A percentile compares a stretch with the other conserved stretches of the same genome.
Evolutionary conservation across 2,888 invertebrate species (phyloP).

Genomic region (Thumatha senex): DNA sequence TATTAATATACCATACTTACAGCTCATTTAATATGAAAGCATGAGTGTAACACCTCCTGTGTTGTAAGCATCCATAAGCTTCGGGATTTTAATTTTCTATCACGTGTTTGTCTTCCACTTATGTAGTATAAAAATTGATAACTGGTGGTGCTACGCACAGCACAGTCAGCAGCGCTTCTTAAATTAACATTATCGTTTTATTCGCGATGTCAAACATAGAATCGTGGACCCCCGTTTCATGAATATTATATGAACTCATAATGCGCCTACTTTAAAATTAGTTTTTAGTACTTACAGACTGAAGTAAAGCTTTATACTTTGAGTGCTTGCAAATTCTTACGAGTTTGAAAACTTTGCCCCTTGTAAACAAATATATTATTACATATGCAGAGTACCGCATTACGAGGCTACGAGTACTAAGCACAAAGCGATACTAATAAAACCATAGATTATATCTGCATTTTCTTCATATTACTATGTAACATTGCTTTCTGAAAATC

Average conservation of each 20-base stretch:
- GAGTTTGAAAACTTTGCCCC: slow-evolving; percentile 19
- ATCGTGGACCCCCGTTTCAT: slow-evolving; percentile 16
- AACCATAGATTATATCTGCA: too few relatives aligned
- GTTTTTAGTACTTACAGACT: slow-evolving; percentile 18
- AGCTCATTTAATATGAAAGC: too few relatives aligned
- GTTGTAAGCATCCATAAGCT: too few relatives aligned
- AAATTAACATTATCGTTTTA: slow-evolving; percentile 20
- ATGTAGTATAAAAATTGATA: too few relatives aligned
- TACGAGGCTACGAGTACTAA: slow-evolving; percentile 16
- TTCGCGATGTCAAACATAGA: slow-evolving; percentile 21
- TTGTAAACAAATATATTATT: slow-evolving; percentile 2
- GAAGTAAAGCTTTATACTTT: slow-evolving; percentile 27
- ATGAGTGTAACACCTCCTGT: too few relatives aligned
- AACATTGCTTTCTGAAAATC: too few relatives aligned
- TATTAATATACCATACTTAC: too few relatives aligned
- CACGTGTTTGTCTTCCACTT: too few relatives aligned
- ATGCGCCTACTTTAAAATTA: slow-evolving; percentile 23
- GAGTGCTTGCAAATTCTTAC: slow-evolving; percentile 21
- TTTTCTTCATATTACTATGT: too few relatives aligned
- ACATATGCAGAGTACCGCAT: background rate
- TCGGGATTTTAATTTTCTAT: too few relatives aligned
- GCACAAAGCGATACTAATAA: too few relatives aligned
- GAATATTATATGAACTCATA: slow-evolving; percentile 28
- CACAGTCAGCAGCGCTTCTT: slow-evolving; percentile 16
- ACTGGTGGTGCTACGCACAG: background rate